These are phyloP conservation scores for Phylloscopus trochiloides DNA, from an alignment of 2,113 vertebrate species.

Conservation along the genomic window DNA sequence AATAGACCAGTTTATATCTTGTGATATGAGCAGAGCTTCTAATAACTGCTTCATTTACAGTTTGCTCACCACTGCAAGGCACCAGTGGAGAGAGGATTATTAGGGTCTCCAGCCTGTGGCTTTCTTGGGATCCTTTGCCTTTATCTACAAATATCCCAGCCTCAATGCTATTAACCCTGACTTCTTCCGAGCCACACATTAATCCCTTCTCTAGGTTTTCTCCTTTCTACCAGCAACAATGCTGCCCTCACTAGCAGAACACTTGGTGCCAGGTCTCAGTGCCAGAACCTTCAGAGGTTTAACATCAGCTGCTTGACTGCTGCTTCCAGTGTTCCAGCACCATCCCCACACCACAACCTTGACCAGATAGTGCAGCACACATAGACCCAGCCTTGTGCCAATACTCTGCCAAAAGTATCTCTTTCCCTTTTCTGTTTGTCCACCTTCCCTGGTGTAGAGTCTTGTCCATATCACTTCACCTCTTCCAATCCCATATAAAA, in stretches of 20 bases:
- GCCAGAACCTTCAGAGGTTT: background rate
- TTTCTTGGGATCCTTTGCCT: background rate
- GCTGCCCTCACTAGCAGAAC: background rate
- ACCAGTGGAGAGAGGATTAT: background rate
- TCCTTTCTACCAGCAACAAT: background rate
- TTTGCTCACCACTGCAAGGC: fast-evolving
- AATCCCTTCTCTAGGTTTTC: background rate
- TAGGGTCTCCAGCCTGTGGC: background rate
- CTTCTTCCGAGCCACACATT: background rate
- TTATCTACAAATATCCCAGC: background rate
- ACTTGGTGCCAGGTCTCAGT: background rate
- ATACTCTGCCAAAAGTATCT: background rate
- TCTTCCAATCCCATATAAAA: background rate
- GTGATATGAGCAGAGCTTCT: background rate
- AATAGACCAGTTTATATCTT: background rate
- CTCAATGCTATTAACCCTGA: background rate
- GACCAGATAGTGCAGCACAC: fast-evolving
- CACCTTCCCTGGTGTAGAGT: background rate
- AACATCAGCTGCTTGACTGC: background rate
- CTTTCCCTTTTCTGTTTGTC: background rate
- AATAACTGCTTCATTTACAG: background rate
- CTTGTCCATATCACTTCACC: background rate
- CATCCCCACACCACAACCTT: fast-evolving
- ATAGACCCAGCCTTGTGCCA: background rate
- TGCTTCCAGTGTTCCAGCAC: background rate